Base-by-base conservation (phyloP, 1,140 invertebrate genomes). In the Pseudomyrmex flavicornis region DNA sequence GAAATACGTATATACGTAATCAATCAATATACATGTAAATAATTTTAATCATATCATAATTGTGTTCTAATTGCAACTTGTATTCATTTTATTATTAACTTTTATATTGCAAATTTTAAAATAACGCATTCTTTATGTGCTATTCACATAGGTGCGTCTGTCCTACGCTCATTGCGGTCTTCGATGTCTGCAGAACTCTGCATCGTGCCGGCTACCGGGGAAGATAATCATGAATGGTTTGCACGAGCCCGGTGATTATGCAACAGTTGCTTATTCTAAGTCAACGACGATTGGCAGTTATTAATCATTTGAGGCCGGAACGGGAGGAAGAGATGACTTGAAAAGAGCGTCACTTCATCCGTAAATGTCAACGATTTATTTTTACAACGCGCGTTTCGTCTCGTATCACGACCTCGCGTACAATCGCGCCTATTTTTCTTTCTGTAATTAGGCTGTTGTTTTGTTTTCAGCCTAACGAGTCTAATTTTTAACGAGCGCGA, bases 331-430 rank as follows among this genome's bases (percentile, higher is more conserved):
- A 56, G 22, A 59, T 56, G 13, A 54, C 54, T 15, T 13, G 15
- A 54, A 69, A 79, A 52, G 58, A 50, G 9, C 44, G 7, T 9
- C 52, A 1, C n/a, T 2, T 20, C 65, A 22, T 20, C 48, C 61
- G 52, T 82, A 56, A 83, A 68, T 84, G 86, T 88, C 86, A 75
- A 84, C 62, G 74, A 84, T 80, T 88, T 88, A 88, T 88, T 88
- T 88, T 87, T 85, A 56, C 59, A 87, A 13, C 82, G 52, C 61
- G 62, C 82, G 9, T 35, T 15, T 10, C 26, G 22, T 26, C 17
- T 15, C 48, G 54, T 59, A 79, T 79, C 44, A 69, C 44, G 72
- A 69, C 35, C 13, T 22, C 26, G 63, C 17, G 10, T 35, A 56
- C 66, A 74, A 87, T 87, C 63, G 85, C 44, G 63, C 54, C 10